A percentile compares a stretch with the other conserved stretches of the same genome.
phyloP scores from a whole-genome alignment of 2,797 vertebrate species.

The Sebastes itinus region DNA sequence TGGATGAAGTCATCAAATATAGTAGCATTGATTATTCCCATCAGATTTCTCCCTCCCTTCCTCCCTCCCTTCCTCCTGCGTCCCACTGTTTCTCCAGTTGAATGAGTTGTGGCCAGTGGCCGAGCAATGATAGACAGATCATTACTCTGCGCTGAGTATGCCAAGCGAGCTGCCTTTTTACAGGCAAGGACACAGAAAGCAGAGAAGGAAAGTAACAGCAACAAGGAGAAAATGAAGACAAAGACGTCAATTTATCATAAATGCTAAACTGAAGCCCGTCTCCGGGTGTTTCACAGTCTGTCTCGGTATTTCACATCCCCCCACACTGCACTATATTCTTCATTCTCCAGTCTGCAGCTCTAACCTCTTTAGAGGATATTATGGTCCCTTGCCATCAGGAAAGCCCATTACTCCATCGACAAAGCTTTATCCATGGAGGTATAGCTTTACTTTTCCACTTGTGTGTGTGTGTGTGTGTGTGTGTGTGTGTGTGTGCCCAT shows the following conservation, averaged over 20 bases:
- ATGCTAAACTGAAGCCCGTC: conserved; percentile 39
- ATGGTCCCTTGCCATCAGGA: conserved; percentile 74
- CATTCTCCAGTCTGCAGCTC: conserved; percentile 64
- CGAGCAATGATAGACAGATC: conserved; percentile 66
- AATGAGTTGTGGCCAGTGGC: conserved; percentile 64
- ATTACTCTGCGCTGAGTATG: conserved; percentile 58
- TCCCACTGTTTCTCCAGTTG: conserved; percentile 37
- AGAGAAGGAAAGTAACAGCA: conserved; percentile 8
- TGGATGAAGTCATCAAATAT: conserved; percentile 71
- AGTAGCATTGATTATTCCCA: conserved; percentile 67
- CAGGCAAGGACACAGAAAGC: conserved; percentile 25
- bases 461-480: conserved; percentile 18
- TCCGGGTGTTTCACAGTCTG: conserved; percentile 42
- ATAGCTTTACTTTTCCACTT: conserved; percentile 64
- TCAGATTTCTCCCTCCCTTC: conserved; percentile 32
- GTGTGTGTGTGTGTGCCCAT: conserved; percentile 14
- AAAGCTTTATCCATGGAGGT: conserved; percentile 64
- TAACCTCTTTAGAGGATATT: conserved; percentile 79
- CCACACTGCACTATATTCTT: conserved; percentile 40
- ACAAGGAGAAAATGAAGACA: conserved; percentile 19
- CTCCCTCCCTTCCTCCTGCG: conserved; percentile 3
- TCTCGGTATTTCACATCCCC: conserved; percentile 52
- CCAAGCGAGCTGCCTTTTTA: conserved; percentile 49
- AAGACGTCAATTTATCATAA: conserved; percentile 49
- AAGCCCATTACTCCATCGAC: conserved; percentile 72